Base-by-base conservation (phyloP, 1,140 invertebrate species). In the Drosophila bipectinata region DNA sequence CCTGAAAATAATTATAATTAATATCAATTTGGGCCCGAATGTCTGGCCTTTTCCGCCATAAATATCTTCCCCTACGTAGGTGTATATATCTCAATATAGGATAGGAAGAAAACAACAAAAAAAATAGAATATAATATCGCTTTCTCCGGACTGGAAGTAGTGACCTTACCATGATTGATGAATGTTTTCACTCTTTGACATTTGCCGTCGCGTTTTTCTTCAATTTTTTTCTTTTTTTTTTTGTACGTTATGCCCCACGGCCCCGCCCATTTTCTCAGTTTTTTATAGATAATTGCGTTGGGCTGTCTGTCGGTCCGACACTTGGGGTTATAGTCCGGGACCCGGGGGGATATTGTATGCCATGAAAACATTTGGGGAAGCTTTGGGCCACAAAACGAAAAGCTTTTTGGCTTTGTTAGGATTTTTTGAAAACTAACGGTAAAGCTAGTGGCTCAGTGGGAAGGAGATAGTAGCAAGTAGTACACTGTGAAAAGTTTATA, bases 121-220 rank as follows among this genome's bases (percentile, higher is more conserved):
- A 18, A 60, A 48, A 69, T 44, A 69, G 57, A 53, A 69, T 59
- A 69, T 69, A 53, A 57, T 69, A 52, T 53, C 34, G 67, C 44
- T 60, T 78, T 66, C 64, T 78, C 67, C 64, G 75, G 68, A 69
- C 74, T 58, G 73, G 60, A 54, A 51, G 41, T 37, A 64, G 57
- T 87, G 83, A 88, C 83, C 83, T 87, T 88, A 88, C 74, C 55
- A 84, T 87, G 83, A 87, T 87, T 87, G 83, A 87, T 87, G 83
- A 83, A 77, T 83, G 44, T 87, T 83, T 87, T 88, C 79, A 88
- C 76, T 87, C 83, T 88, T 87, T 87, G 83, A 88, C 83, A 87
- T 87, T 87, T 82, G 78, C 58, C 77, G 60, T 78, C 59, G 78
- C 83, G 64, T 74, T 78, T 88, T 61, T 15, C 52, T 66, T 47